Conservation (phyloP, 2,797 vertebrate species). For the Diceros bicornis region DNA sequence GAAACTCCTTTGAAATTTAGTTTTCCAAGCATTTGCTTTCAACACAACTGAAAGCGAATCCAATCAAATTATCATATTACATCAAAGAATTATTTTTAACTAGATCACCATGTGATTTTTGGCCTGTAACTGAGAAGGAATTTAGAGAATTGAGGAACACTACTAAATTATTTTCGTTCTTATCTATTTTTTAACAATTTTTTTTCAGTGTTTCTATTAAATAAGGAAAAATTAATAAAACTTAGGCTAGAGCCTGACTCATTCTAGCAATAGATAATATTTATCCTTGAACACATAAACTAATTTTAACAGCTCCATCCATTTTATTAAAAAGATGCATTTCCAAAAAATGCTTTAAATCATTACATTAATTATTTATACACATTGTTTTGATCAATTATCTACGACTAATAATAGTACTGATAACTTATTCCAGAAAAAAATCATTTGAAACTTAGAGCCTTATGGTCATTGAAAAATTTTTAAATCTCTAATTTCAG, state of each 20-base stretch:
- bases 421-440: constrained; percentile 23
- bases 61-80: background rate
- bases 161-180: background rate
- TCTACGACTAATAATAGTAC: background rate
- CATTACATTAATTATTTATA: background rate
- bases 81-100: background rate
- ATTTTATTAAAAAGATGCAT: background rate
- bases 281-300: background rate
- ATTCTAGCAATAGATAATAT: background rate
- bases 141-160: background rate
- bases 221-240: background rate
- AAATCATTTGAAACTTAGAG: constrained; percentile 16
- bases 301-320: background rate
- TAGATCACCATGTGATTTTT: constrained; percentile 27
- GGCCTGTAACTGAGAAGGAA: background rate
- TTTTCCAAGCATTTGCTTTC: constrained; percentile 6
- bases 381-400: background rate
- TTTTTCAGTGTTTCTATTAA: background rate
- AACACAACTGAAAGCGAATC: background rate
- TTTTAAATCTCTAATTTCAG: background rate
- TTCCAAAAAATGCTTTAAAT: background rate
- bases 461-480: background rate
- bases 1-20: background rate
- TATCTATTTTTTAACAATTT: background rate
- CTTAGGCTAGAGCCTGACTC: background rate